Conservation (phyloP, 35 echinoderm and acorn worm genomes). For the Nesometra sesokonis region DNA sequence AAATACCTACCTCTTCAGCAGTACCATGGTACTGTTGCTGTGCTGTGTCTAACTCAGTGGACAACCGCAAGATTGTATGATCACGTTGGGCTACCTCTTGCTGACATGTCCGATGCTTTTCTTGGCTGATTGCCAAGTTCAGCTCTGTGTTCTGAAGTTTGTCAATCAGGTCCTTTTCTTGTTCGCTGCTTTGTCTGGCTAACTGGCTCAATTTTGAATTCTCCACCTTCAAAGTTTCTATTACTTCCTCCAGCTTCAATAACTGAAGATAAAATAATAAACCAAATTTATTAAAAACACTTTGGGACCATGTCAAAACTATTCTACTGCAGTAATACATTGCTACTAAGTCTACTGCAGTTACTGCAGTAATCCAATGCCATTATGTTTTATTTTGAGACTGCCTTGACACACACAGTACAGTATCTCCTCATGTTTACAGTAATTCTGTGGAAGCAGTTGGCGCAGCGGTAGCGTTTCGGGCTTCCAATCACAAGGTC, state of each 20-base stretch:
- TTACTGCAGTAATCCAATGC: too few relatives aligned
- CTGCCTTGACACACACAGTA: too few relatives aligned
- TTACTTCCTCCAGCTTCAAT: slow-evolving; percentile 47
- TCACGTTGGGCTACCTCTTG: slow-evolving; percentile 61
- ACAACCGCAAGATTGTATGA: slow-evolving; percentile 59
- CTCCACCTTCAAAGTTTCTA: slow-evolving; percentile 58
- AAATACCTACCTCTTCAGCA: slow-evolving; percentile 56
- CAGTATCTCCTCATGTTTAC: too few relatives aligned
- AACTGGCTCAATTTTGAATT: slow-evolving; percentile 44
- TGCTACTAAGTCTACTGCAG: too few relatives aligned
- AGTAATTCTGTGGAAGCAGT: too few relatives aligned
- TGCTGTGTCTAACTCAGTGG: slow-evolving; percentile 67
- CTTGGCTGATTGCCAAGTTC: slow-evolving; percentile 66
- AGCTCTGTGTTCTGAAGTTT: slow-evolving; percentile 62
- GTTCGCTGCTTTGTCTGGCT: slow-evolving; percentile 48
- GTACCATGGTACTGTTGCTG: slow-evolving; percentile 81
- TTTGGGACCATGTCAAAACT: too few relatives aligned
- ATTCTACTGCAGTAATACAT: too few relatives aligned
- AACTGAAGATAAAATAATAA: slow-evolving; percentile 44
- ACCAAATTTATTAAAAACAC: too few relatives aligned
- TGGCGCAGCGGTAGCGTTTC: too few relatives aligned
- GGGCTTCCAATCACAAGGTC: too few relatives aligned
- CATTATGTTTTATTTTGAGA: too few relatives aligned
- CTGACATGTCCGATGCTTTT: slow-evolving; percentile 91
- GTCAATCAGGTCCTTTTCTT: slow-evolving; percentile 55